Percentiles rank a stretch among this genome's conserved stretches.
phyloP scores from a whole-genome alignment of 2,797 vertebrate genomes.

The Molossus molossus region DNA sequence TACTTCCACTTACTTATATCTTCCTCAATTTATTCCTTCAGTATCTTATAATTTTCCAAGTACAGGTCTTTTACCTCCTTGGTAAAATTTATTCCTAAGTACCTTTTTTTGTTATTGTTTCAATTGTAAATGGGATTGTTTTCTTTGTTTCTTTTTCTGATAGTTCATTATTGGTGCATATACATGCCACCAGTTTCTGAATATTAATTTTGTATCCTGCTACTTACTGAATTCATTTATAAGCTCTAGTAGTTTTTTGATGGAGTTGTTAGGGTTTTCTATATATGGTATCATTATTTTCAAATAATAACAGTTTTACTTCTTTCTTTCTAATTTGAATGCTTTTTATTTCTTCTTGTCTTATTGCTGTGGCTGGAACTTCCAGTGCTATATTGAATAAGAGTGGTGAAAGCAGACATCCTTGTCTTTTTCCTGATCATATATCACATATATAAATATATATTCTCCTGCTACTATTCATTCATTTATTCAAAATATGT shows the following conservation, averaged over 20 bases:
- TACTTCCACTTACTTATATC: not conserved
- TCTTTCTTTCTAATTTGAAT: not conserved
- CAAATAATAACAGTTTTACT: not conserved
- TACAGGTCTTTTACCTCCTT: too few species aligned
- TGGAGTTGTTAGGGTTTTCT: not conserved
- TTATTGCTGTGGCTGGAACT: too few species aligned
- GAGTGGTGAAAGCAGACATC: not conserved
- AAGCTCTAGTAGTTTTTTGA: not conserved
- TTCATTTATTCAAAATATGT: not conserved
- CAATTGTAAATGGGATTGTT: not conserved
- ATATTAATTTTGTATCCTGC: not conserved
- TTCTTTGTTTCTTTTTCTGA: not conserved
- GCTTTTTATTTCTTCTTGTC: not conserved
- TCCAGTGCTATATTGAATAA: too few species aligned
- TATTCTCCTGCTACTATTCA: not conserved
- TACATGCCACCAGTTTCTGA: not conserved
- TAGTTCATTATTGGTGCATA: not conserved
- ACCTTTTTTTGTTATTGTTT: not conserved
- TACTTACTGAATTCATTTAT: not conserved
- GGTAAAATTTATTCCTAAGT: too few species aligned
- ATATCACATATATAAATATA: too few species aligned
- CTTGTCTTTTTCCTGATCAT: not conserved
- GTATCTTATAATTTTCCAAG: not conserved
- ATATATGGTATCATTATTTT: not conserved
- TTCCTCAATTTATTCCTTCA: not conserved